Evolutionary conservation across 2,113 vertebrate genomes (phyloP).

Genomic region (Alethe castanea): DNA sequence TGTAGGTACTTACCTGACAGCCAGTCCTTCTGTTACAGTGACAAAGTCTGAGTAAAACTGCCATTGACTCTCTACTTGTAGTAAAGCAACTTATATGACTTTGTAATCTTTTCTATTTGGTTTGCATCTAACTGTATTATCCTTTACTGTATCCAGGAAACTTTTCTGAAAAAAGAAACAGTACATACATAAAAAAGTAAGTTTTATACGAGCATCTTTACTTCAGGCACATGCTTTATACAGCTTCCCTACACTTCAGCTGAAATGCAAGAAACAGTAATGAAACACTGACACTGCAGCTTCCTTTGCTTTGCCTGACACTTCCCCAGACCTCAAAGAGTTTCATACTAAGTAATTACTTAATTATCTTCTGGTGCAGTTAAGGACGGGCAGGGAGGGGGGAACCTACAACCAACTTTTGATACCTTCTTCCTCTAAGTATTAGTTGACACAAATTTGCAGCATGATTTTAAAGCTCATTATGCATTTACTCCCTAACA

Average conservation of each 20-base stretch:
- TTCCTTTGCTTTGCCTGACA: neutral
- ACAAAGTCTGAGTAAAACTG: neutral
- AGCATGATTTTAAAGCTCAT: neutral
- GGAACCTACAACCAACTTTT: neutral
- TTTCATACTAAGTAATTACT: neutral
- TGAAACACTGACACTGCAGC: neutral
- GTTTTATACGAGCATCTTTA: neutral
- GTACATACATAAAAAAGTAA: neutral
- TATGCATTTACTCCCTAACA: neutral
- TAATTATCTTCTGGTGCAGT: neutral
- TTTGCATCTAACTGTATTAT: neutral
- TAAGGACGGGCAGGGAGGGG: neutral
- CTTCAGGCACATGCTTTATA: neutral
- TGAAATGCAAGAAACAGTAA: neutral
- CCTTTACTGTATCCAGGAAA: neutral
- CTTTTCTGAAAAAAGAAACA: neutral
- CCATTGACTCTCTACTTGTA: neutral
- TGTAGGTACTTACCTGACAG: neutral
- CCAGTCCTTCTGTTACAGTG: neutral
- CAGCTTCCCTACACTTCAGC: neutral
- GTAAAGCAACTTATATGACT: neutral
- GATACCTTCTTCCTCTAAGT: neutral
- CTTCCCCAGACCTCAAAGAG: neutral
- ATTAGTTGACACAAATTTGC: neutral
- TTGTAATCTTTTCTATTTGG: neutral